Conservation (phyloP, 2,888 invertebrate genomes). For the Junonia oenone region DNA sequence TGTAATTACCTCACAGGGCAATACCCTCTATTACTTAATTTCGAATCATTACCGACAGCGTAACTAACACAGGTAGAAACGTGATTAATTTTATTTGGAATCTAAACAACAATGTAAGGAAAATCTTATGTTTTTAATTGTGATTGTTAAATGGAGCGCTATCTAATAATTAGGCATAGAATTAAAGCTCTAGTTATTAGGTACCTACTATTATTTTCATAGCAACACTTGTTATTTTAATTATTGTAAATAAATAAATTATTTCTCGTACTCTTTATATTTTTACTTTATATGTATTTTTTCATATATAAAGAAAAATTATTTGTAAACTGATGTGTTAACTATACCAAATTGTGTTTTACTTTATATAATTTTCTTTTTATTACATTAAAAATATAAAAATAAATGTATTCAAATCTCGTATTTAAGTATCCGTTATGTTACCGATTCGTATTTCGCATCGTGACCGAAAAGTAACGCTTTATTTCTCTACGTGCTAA, state of each 20-base stretch:
- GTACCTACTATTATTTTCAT: too few relatives aligned
- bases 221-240: too few relatives aligned
- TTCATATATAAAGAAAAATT: too few relatives aligned
- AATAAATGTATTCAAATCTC: background rate
- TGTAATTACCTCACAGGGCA: constrained; percentile 11
- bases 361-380: too few relatives aligned
- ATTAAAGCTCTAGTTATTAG: too few relatives aligned
- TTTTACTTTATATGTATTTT: too few relatives aligned
- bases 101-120: background rate
- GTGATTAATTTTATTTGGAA: background rate
- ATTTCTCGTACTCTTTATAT: too few relatives aligned
- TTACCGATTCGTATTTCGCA: background rate
- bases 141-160: too few relatives aligned
- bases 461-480: background rate
- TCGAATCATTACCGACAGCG: background rate
- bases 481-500: background rate
- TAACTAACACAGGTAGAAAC: background rate
- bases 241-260: too few relatives aligned
- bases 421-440: background rate
- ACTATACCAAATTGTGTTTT: too few relatives aligned
- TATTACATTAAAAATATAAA: background rate
- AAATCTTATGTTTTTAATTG: background rate
- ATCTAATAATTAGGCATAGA: too few relatives aligned
- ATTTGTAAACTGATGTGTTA: too few relatives aligned
- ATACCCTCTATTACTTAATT: constrained; percentile 10